Conservation (phyloP, 2,797 vertebrate genomes). For the Mycteria americana region DNA sequence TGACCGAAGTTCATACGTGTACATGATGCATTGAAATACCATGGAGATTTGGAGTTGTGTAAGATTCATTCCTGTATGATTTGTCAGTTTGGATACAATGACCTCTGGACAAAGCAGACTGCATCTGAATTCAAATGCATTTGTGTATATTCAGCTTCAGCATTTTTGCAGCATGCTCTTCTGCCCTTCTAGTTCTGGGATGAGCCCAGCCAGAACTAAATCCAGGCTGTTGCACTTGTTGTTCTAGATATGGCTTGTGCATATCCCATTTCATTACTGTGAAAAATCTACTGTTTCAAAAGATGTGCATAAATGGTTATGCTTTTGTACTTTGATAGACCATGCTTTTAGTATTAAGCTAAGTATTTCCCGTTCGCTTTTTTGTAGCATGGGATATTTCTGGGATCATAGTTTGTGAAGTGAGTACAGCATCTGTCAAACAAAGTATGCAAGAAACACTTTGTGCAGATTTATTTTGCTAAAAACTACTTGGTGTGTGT, state of each 20-base stretch:
- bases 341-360: background rate
- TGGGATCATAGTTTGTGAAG: background rate
- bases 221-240: background rate
- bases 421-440: background rate
- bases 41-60: background rate
- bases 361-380: background rate
- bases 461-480: background rate
- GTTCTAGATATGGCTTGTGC: background rate
- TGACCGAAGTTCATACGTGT: background rate
- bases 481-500: background rate
- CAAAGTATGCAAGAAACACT: background rate
- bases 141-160: background rate
- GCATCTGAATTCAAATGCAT: background rate
- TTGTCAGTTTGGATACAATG: background rate
- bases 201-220: background rate
- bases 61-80: background rate
- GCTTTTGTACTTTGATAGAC: background rate
- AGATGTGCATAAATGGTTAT: background rate
- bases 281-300: background rate
- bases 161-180: background rate
- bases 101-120: background rate
- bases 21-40: background rate
- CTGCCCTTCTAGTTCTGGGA: background rate
- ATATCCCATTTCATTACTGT: background rate
- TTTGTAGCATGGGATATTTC: background rate